Conservation (phyloP, 92 coral and sea anemone species). For the Umimayanthus kanabou region DNA sequence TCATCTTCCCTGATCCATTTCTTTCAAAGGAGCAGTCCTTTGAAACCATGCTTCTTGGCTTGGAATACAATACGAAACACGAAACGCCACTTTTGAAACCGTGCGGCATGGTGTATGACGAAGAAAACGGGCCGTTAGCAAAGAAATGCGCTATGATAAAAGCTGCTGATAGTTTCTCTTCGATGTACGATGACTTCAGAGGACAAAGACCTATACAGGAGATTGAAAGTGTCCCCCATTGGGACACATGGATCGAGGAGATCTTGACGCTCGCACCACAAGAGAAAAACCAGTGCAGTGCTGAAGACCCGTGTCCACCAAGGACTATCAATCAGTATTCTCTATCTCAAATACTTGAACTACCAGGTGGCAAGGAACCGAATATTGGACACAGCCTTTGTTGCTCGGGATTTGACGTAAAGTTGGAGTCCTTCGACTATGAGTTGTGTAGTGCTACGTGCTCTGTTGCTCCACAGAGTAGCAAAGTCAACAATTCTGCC, state of each 20-base stretch:
- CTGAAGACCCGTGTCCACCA: slow-evolving; percentile 3
- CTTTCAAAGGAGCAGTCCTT: slow-evolving; percentile 26
- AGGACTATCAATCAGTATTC: slow-evolving; percentile 32
- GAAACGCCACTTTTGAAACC: not conserved
- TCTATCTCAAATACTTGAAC: slow-evolving; percentile 34
- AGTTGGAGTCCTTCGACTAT: slow-evolving; percentile 12
- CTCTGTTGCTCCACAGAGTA: not conserved
- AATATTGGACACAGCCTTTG: not conserved
- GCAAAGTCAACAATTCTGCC: not conserved
- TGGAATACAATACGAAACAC: slow-evolving; percentile 15
- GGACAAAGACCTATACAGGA: not conserved
- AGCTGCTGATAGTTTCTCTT: not conserved
- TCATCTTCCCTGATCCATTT: slow-evolving; percentile 37
- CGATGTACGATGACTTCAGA: not conserved
- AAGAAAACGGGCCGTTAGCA: not conserved
- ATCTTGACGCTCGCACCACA: slow-evolving; percentile 20
- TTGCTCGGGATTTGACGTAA: slow-evolving; percentile 39
- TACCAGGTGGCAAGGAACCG: slow-evolving; percentile 15
- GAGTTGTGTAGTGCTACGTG: not conserved
- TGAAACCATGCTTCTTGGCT: slow-evolving; percentile 30
- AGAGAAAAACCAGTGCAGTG: not conserved
- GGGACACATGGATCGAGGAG: slow-evolving; percentile 44
- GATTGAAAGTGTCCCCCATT: slow-evolving; percentile 23
- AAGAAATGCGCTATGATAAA: slow-evolving; percentile 12
- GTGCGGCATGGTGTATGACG: not conserved